A percentile compares a stretch with the other conserved stretches of the same genome.
Evolutionary conservation across 64 coral and sea anemone species (phyloP).

Genomic region (Dendronephthya gigantea): DNA sequence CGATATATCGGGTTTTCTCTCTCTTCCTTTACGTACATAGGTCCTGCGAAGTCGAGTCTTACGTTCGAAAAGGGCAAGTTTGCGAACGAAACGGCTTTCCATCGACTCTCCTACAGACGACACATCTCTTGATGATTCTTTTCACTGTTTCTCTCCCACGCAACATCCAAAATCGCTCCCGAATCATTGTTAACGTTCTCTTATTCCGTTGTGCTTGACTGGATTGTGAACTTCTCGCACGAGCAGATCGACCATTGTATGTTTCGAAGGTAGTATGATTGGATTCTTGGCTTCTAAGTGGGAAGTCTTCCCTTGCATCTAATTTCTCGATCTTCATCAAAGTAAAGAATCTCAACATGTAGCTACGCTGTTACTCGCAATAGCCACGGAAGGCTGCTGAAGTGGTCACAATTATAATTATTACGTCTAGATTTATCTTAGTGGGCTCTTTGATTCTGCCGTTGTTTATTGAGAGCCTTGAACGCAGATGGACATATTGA

Average conservation of each 20-base stretch:
- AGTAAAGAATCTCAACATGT: too few relatives aligned
- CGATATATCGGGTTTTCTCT: background rate
- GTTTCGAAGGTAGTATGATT: background rate
- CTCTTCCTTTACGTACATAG: background rate
- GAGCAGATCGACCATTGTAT: background rate
- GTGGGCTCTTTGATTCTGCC: too few relatives aligned
- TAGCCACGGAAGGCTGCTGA: too few relatives aligned
- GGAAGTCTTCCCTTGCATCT: background rate
- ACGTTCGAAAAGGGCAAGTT: background rate
- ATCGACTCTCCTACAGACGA: background rate
- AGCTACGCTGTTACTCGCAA: too few relatives aligned
- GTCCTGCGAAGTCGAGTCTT: background rate
- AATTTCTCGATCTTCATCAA: too few relatives aligned
- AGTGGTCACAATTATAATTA: too few relatives aligned
- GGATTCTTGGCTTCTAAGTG: background rate
- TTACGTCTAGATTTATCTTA: too few relatives aligned
- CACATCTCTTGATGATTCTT: background rate
- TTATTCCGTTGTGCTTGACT: slow-evolving; percentile 2
- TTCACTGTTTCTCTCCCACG: background rate
- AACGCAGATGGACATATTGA: too few relatives aligned
- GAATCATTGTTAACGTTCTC: background rate
- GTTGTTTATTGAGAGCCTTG: too few relatives aligned
- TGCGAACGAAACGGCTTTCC: background rate
- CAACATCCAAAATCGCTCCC: background rate
- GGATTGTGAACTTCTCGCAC: background rate